Conservation (phyloP, 2,113 vertebrate species). For the Eira barbara region DNA sequence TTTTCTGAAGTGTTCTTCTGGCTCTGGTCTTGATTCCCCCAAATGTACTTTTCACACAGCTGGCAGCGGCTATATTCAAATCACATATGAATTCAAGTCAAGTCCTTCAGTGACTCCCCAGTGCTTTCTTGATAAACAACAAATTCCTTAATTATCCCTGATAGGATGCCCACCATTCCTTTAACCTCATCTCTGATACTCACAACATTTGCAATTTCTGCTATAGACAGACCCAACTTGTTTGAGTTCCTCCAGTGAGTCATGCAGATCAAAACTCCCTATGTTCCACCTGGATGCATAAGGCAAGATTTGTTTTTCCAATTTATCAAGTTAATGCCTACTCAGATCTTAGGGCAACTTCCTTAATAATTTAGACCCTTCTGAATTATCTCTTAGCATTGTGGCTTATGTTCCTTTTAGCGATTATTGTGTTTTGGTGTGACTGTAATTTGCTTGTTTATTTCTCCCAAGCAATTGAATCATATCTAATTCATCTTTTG, state of each 20-base stretch:
- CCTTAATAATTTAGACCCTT: background rate
- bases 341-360: background rate
- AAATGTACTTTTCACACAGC: background rate
- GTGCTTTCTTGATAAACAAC: background rate
- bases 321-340: background rate
- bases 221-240: background rate
- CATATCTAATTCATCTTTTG: background rate
- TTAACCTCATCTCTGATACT: background rate
- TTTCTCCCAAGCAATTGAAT: conserved; percentile 11
- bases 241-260: background rate
- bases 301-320: background rate
- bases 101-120: background rate
- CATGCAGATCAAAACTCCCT: background rate
- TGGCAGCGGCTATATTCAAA: background rate
- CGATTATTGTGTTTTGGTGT: background rate
- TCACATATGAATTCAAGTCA: background rate
- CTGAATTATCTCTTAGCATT: background rate
- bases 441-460: background rate
- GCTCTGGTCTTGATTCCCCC: background rate
- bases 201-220: background rate
- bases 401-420: background rate
- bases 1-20: background rate
- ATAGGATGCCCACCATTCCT: background rate
- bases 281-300: too few relatives aligned
- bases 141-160: background rate